Evolutionary conservation across 2,888 invertebrate species (phyloP).

Genomic region (Drosophila yooni): DNA sequence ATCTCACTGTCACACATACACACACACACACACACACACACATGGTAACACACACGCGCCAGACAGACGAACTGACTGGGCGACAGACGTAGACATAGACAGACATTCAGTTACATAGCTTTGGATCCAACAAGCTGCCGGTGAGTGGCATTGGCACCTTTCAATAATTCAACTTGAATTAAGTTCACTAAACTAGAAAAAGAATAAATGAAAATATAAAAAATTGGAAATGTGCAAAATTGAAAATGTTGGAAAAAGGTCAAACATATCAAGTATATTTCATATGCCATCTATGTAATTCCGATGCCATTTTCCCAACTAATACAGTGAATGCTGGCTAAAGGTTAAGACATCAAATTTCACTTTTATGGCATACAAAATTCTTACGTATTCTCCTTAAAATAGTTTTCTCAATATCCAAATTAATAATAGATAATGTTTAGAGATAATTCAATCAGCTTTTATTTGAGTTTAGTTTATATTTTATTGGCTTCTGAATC

Average conservation of each 20-base stretch:
- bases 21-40: constrained; percentile 24
- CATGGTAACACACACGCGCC: background rate
- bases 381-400: background rate
- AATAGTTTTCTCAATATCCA: background rate
- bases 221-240: constrained; percentile 33
- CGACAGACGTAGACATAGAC: constrained; percentile 28
- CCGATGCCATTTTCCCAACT: background rate
- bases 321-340: background rate
- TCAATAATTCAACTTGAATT: constrained; percentile 71
- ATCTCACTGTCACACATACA: constrained; percentile 69
- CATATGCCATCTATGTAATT: constrained; percentile 29
- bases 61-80: constrained; percentile 3
- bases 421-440: background rate
- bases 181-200: constrained; percentile 58
- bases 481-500: background rate
- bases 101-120: constrained; percentile 44
- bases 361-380: background rate
- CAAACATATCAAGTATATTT: constrained; percentile 26
- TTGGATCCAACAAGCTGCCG: constrained; percentile 42
- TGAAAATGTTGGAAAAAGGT: constrained; percentile 34
- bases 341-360: background rate
- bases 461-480: background rate
- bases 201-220: constrained; percentile 18
- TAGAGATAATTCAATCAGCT: background rate
- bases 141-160: constrained; percentile 67